Evolutionary conservation across 2,888 invertebrate genomes (phyloP), one percentile per base, ranked within the genome.

Genomic region (Epicampocera succincta): DNA sequence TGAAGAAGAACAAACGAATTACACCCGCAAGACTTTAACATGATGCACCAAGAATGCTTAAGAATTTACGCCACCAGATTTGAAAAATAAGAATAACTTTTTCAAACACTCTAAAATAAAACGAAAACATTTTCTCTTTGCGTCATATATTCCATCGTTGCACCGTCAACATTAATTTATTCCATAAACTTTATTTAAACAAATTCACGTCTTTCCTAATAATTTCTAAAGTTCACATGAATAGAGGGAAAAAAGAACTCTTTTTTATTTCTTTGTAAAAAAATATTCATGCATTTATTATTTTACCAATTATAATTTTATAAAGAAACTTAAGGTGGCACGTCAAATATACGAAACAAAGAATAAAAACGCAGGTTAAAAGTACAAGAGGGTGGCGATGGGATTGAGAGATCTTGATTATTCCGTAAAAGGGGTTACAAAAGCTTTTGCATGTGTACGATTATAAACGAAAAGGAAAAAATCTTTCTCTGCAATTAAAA

Each of bases 281-380:
- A 33, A 33, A 33, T 33, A 33, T 60, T 17, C n/a, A 4, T 50
- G 3, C 33, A 40, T 29, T 74, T 56, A 46, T 74, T 56, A 52
- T 65, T 74, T 78, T 78, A 69, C 73, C 77, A 82, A 82, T 78
- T 82, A 82, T 60, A 82, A 78, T 77, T 73, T 25, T 38, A 65
- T 33, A 71, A 52, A 65, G 15, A 61, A 79, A 65, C 15, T 50
- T 50, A 65, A 78, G 48, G 69, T 50, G 66, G 50, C 66, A 50
- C 42, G 42, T 46, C 9, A 58, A n/a, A 21, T 54, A n/a, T n/a
- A 38, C 29, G 48, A 19, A 29, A 33, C 17, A 21, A 33, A 29
- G 46, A 15, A n/a, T 46, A 5, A 48, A n/a, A 17, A 13, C 12
- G 52, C 13, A 63, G 29, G 15, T 17, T 33, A 29, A 54, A 17